Conservation (phyloP, 1,140 invertebrate species). For the Condylostylus longicornis region DNA sequence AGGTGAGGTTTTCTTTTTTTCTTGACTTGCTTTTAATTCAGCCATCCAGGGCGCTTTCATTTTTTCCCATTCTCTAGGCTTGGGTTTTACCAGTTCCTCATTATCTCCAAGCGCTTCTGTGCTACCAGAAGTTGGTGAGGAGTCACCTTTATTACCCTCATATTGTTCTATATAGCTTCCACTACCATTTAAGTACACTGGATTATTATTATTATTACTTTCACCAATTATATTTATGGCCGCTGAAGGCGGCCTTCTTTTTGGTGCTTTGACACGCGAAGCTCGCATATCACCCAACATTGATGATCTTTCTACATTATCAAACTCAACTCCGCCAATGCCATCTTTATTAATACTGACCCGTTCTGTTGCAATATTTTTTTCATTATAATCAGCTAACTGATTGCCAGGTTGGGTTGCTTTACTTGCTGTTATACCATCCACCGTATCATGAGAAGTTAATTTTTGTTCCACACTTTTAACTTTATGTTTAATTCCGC, state of each 20-base stretch:
- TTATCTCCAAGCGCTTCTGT: constrained; percentile 29
- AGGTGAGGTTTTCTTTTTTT: constrained; percentile 39
- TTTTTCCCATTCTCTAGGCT: constrained; percentile 41
- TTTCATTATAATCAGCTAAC: constrained; percentile 12
- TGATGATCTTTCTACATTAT: constrained; percentile 43
- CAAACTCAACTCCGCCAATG: constrained; percentile 37
- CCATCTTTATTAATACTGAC: constrained; percentile 24
- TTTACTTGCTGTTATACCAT: constrained; percentile 22
- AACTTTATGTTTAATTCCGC: constrained; percentile 43
- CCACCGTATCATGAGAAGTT: constrained; percentile 24
- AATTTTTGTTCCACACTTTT: constrained; percentile 29
- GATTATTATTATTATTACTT: constrained; percentile 27
- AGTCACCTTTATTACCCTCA: constrained; percentile 6
- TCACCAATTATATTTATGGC: constrained; percentile 26
- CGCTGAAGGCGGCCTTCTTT: constrained; percentile 40
- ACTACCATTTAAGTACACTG: constrained; percentile 23
- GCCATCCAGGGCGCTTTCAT: constrained; percentile 51
- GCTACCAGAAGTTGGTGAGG: constrained; percentile 17
- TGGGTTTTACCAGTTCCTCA: constrained; percentile 35
- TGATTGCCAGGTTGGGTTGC: constrained; percentile 15
- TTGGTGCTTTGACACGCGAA: constrained; percentile 39
- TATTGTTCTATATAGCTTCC: constrained; percentile 10
- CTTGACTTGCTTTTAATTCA: constrained; percentile 49
- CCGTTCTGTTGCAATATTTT: constrained; percentile 20
- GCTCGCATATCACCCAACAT: constrained; percentile 45